phyloP scores from a whole-genome alignment of 2,113 vertebrate genomes.

The Oreotrochilus melanogaster region DNA sequence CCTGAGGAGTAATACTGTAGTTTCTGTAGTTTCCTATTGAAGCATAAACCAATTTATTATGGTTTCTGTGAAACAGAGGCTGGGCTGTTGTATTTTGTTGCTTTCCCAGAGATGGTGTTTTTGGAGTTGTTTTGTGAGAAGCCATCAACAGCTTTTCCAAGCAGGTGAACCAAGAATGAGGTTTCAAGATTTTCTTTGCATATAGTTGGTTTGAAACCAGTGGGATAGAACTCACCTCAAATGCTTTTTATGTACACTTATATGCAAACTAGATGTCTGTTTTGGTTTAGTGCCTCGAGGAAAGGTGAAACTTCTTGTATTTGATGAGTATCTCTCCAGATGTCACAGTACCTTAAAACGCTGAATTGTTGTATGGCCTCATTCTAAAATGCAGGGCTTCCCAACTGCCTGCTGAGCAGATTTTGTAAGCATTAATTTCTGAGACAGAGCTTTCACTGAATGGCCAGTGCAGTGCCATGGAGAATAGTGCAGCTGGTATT shows the following conservation, averaged over 20 bases:
- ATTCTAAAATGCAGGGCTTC: background rate
- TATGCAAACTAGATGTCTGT: background rate
- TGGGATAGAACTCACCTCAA: background rate
- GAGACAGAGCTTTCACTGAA: background rate
- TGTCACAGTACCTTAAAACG: background rate
- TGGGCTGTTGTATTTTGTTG: background rate
- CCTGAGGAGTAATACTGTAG: background rate
- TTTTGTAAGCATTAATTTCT: background rate
- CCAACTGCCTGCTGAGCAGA: background rate
- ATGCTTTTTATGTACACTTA: background rate
- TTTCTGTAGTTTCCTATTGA: slow-evolving; percentile 5
- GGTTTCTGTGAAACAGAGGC: background rate
- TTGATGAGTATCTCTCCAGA: background rate
- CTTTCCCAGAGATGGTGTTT: background rate
- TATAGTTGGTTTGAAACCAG: background rate
- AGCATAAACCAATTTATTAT: background rate
- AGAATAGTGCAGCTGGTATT: background rate
- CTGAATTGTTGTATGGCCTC: background rate
- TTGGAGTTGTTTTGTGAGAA: background rate
- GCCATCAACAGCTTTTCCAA: background rate
- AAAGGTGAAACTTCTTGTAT: background rate
- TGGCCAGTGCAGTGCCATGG: accelerated
- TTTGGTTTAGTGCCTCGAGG: background rate
- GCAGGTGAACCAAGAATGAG: background rate
- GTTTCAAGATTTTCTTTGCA: background rate